Base-by-base conservation (phyloP, 1,140 invertebrate genomes). In the Heliconius eleuchia region DNA sequence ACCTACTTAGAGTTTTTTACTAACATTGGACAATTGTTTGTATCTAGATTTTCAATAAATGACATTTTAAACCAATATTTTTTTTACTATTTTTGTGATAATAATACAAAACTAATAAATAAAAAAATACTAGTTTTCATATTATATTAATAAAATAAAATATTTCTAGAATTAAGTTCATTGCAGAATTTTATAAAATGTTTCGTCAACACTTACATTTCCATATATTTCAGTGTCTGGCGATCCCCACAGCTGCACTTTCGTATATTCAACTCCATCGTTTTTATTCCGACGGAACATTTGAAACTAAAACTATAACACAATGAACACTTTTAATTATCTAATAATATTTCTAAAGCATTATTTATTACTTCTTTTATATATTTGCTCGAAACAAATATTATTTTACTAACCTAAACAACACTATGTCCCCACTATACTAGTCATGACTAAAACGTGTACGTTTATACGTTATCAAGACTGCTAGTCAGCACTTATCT, bases 271-370 rank as follows among this genome's bases (percentile, higher is more conserved):
- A 73, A 66, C 78, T 78, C 80, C 85, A 86, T 91, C 85, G 77
- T 85, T 87, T 73, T 82, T 81, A 83, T 80, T 90, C 81, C 89
- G 86, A 71, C 90, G 91, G 83, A 88, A 88, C 91, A 93, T 93
- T 81, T 87, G 83, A n/a, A 66, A 66, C 27, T 66, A 66, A 66
- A 57, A 66, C 9, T 66, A 30, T 16, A 66, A 66, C 60, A 66
- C 27, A 66, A 66, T 13, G 1, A 13, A 13, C 60, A 66, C 11
- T 66, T 66, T 52, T 30, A 66, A 27, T 16, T 27, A 66, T 30
- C 13, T 16, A 16, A 30, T 66, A 66, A 66, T 9, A 30, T 27
- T 1, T 66, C 9, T 66, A 66, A 27, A n/a, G 18, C 23, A 66
- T 66, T 27, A 66, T 30, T 13, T 66, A 66, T 30, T 16, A 6